phyloP scores from a whole-genome alignment of 2,888 invertebrate genomes.

The Lasioglossum leucozonium region DNA sequence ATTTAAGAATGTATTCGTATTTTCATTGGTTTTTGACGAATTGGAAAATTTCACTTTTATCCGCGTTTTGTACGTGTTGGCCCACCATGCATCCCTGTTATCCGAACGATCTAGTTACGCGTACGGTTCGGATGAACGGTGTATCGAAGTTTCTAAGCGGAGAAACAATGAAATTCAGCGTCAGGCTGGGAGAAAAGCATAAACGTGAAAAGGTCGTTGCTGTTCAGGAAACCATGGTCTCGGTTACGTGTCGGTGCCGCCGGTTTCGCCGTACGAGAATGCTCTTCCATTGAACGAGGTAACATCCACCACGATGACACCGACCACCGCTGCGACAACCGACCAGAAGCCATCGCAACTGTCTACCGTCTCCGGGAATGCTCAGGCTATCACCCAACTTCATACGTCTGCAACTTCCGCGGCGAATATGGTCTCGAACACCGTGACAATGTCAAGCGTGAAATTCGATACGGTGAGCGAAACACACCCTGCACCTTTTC shows the following conservation, averaged over 20 bases:
- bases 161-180: background rate
- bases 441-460: slow-evolving; percentile 39
- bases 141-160: background rate
- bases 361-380: slow-evolving; percentile 42
- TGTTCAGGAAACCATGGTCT: slow-evolving; percentile 72
- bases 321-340: slow-evolving; percentile 52
- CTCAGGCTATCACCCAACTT: slow-evolving; percentile 40
- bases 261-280: slow-evolving; percentile 47
- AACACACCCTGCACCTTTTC: background rate
- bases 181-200: background rate
- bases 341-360: slow-evolving; percentile 36
- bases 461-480: slow-evolving; percentile 60
- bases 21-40: background rate
- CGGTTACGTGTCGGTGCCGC: slow-evolving; percentile 66
- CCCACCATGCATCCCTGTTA: background rate
- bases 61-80: too few species aligned
- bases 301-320: slow-evolving; percentile 46
- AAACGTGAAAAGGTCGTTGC: background rate
- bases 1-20: background rate
- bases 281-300: slow-evolving; percentile 61
- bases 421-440: slow-evolving; percentile 40
- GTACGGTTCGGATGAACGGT: background rate
- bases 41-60: background rate
- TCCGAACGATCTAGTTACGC: background rate
- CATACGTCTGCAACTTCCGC: slow-evolving; percentile 47